Conservation (phyloP, 2,888 invertebrate species). For the Venusia cambrica region DNA sequence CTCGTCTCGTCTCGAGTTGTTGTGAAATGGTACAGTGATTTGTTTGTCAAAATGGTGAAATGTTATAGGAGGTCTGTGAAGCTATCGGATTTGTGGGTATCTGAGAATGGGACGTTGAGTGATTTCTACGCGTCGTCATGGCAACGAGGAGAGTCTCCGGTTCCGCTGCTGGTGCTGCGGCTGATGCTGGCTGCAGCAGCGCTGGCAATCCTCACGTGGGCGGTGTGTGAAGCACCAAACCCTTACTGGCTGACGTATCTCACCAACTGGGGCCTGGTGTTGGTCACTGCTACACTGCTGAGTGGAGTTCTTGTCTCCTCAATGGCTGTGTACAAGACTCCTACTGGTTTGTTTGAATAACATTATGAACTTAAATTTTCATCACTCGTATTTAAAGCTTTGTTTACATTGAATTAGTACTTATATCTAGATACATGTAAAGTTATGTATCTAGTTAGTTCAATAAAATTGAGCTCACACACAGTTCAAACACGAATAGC, state of each 20-base stretch:
- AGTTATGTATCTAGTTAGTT: no score
- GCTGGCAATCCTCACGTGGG: conserved; percentile 55
- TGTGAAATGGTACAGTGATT: conserved; percentile 26
- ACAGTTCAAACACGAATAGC: no score
- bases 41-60: conserved; percentile 62
- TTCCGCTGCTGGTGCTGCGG: conserved; percentile 57
- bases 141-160: conserved; percentile 64
- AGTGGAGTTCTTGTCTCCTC: conserved; percentile 53
- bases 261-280: conserved; percentile 69
- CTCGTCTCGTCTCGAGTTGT: conserved; percentile 21
- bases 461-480: no score
- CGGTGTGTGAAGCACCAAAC: conserved; percentile 41
- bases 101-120: conserved; percentile 54
- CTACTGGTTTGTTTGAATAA: conserved; percentile 46
- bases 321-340: conserved; percentile 38
- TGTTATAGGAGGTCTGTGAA: conserved; percentile 54
- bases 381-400: no score
- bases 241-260: conserved; percentile 61
- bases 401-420: no score
- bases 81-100: conserved; percentile 62
- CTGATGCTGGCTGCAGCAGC: conserved; percentile 44
- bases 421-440: no score
- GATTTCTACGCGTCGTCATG: conserved; percentile 70
- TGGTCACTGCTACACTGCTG: conserved; percentile 46
- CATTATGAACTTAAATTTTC: no score